Evolutionary conservation across 92 coral and sea anemone genomes (phyloP).

Genomic region (Pocillopora grandis): DNA sequence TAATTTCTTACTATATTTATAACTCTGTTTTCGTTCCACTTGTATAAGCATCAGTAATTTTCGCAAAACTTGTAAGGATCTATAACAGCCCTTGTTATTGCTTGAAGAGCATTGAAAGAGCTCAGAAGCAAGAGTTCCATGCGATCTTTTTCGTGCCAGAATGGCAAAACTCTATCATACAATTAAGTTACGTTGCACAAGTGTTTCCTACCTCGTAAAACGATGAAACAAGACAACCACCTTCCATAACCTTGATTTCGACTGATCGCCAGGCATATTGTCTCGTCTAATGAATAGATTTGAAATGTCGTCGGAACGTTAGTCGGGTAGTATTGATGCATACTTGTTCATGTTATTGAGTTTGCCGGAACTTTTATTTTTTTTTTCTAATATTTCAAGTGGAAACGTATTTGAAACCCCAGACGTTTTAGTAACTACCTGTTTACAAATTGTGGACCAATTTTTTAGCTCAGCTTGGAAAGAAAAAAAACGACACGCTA

Average conservation of each 20-base stretch:
- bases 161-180: neutral
- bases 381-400: neutral
- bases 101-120: neutral
- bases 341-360: neutral
- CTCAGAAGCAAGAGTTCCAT: neutral
- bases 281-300: slow-evolving; percentile 10
- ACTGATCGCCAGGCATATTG: slow-evolving; percentile 13
- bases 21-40: no score
- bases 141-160: neutral
- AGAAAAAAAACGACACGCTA: neutral
- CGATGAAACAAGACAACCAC: neutral
- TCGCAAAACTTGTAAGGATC: no score
- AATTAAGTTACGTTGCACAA: neutral
- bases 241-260: neutral
- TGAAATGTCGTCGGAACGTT: neutral
- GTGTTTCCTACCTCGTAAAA: slow-evolving; percentile 1
- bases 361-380: neutral
- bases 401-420: neutral
- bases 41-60: no score
- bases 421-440: neutral
- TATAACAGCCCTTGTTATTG: neutral
- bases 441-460: neutral
- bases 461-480: neutral
- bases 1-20: no score
- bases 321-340: slow-evolving; percentile 9